Evolutionary conservation across 2,888 invertebrate genomes (phyloP), one percentile per base, ranked within the genome.

Genomic region (Drosophila birchii): DNA sequence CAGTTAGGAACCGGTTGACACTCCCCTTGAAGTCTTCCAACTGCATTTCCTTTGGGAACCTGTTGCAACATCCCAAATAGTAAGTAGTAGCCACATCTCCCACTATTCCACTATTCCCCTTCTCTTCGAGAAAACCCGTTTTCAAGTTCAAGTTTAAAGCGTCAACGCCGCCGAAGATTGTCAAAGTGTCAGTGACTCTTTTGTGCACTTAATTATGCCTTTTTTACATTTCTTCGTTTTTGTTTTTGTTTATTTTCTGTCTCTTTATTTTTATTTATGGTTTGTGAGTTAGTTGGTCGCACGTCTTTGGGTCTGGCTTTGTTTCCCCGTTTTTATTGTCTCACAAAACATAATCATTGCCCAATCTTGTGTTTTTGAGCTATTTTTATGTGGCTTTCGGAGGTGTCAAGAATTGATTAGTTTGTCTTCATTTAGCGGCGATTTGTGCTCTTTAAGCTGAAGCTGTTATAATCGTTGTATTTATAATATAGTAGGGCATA

Each of bases 71-170:
- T 62, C 56, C 56, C 41, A 26, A 36, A 18, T 29, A 47, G 29
- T 66, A 60, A 41, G 54, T 34, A 20, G 49, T 34, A 1, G 34
- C 20, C 51, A 34, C 34, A 54, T 75, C 68, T 68, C 43, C 56
- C 76, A 81, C 70, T 78, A 54, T 72, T 68, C 69, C 67, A 47
- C 59, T 62, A 56, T 34, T 47, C 45, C 58, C 60, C 43, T 45
- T 63, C 38, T 64, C 53, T 47, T 60, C 55, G n/a, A 45, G 34
- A 76, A 78, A 89, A 87, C 89, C 80, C 41, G 80, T 90, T 90
- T 90, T 90, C 90, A 90, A 90, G 90, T 91, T 90, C 90, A 90
- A 90, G 90, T 88, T 90, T 80, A 88, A 79, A 44, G 38, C 58
- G 71, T 76, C 61, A 20, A 45, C 67, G 56, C 60, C 67, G 54